Evolutionary conservation across 2,797 vertebrate species (phyloP).

Genomic region (Myiothlypis coronata): DNA sequence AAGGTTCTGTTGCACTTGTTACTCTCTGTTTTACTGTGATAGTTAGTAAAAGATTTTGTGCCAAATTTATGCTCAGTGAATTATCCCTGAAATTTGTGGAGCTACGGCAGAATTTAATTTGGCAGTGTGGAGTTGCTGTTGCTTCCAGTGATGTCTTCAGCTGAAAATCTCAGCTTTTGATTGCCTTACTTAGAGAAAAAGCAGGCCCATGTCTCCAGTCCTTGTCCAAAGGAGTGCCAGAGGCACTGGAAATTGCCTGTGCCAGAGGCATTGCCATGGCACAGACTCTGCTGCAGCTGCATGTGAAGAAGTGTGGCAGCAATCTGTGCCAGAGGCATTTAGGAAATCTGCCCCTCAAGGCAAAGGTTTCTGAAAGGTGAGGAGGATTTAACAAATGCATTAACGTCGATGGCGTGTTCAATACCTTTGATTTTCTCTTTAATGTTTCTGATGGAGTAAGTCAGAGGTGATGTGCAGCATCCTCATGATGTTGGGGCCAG

Average conservation of each 20-base stretch:
- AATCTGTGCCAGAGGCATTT: neutral
- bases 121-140: neutral
- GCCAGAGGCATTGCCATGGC: neutral
- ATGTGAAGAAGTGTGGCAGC: neutral
- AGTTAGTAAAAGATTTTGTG: neutral
- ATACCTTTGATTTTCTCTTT: neutral
- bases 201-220: neutral
- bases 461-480: neutral
- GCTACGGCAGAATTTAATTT: neutral
- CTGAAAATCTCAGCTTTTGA: neutral
- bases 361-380: neutral
- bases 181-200: neutral
- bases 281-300: neutral
- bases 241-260: neutral
- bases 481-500: neutral
- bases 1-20: neutral
- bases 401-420: neutral
- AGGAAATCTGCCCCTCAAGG: neutral
- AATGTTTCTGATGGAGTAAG: neutral
- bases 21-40: neutral
- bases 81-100: neutral
- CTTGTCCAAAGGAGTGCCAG: neutral
- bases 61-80: neutral
- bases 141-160: neutral
- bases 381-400: neutral